phyloP scores from a whole-genome alignment of 2,888 invertebrate genomes.

The Achlya flavicornis region DNA sequence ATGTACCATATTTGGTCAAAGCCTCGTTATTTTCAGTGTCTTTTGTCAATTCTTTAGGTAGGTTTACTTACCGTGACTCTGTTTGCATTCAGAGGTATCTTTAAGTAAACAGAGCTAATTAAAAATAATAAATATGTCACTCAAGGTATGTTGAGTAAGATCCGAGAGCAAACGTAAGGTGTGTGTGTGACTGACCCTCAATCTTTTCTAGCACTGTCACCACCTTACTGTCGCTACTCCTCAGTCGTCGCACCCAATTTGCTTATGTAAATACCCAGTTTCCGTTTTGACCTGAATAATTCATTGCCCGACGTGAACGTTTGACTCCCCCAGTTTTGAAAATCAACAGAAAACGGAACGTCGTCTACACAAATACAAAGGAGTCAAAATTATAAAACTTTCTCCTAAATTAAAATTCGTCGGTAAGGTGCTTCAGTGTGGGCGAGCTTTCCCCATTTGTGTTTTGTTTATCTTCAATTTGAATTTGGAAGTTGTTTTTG shows the following conservation, averaged over 20 bases:
- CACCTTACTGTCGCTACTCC: constrained; percentile 40
- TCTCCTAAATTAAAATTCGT: constrained; percentile 16
- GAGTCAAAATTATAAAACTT: constrained; percentile 64
- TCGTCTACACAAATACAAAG: constrained; percentile 63
- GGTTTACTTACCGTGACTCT: no score
- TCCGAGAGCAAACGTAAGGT: constrained; percentile 8
- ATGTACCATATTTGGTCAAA: no score
- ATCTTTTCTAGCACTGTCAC: constrained; percentile 31
- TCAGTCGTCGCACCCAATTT: constrained; percentile 77
- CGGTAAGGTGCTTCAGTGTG: constrained; percentile 16
- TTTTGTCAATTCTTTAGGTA: no score
- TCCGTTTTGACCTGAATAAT: constrained; percentile 80
- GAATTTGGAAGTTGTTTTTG: constrained; percentile 43
- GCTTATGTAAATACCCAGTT: constrained; percentile 83
- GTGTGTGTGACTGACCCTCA: constrained; percentile 40
- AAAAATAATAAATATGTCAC: not conserved
- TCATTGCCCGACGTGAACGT: constrained; percentile 72
- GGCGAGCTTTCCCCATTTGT: constrained; percentile 35
- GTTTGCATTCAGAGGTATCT: no score
- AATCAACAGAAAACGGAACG: constrained; percentile 72
- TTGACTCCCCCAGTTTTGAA: constrained; percentile 75
- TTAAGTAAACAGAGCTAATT: not conserved
- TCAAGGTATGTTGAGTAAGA: not conserved
- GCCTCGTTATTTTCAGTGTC: no score
- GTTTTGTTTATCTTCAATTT: constrained; percentile 42